A percentile compares a stretch with the other conserved stretches of the same genome.
Conservation (phyloP, 2,888 invertebrate genomes). For the Nephrocerus scutellatus region DNA sequence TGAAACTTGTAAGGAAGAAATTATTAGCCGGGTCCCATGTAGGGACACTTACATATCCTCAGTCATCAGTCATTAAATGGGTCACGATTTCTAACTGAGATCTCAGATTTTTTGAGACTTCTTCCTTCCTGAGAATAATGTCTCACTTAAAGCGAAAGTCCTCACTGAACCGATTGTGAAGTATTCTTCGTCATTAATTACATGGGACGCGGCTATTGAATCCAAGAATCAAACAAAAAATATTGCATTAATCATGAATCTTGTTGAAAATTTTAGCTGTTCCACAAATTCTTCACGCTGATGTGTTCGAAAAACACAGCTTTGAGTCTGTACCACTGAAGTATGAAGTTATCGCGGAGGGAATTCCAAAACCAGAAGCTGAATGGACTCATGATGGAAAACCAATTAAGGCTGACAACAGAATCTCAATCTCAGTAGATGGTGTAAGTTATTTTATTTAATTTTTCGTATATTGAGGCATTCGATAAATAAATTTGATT, state of each 20-base stretch:
- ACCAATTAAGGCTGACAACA: conserved; percentile 59
- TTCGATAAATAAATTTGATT: no score
- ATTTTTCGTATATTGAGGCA: neutral
- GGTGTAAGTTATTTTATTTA: conserved; percentile 45
- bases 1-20: no score
- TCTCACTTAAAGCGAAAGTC: no score
- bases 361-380: conserved; percentile 68
- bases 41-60: no score
- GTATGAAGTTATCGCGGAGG: conserved; percentile 71
- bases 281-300: conserved; percentile 65
- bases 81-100: no score
- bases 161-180: no score
- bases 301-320: conserved; percentile 65
- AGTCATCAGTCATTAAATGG: no score
- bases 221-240: neutral
- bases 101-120: no score
- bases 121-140: no score
- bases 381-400: conserved; percentile 74
- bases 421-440: conserved; percentile 57
- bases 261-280: conserved; percentile 49
- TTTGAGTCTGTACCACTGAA: conserved; percentile 75
- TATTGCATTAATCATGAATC: neutral
- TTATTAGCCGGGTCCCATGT: no score
- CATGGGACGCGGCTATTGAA: neutral
- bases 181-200: no score